Conservation (phyloP, 2,113 vertebrate genomes). For the Mionectes macconnelli region DNA sequence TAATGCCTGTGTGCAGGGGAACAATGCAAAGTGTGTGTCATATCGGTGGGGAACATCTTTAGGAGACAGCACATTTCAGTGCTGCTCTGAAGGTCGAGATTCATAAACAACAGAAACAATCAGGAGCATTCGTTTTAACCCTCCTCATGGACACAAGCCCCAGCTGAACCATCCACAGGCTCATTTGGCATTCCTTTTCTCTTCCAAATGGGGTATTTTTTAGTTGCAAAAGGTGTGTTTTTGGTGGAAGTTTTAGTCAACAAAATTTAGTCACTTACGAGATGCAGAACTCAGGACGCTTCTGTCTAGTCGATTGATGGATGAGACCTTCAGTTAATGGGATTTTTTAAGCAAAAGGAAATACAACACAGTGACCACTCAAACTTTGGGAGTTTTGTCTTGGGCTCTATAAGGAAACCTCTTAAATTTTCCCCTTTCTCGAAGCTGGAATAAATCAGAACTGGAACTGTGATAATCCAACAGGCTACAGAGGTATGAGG, state of each 20-base stretch:
- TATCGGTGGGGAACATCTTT: constrained; percentile 81
- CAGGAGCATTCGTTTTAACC: background rate
- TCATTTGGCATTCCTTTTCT: background rate
- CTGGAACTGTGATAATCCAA: background rate
- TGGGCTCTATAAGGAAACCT: background rate
- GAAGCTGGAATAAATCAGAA: background rate
- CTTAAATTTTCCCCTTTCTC: background rate
- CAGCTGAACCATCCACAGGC: background rate
- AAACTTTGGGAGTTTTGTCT: background rate
- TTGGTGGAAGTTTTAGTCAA: background rate
- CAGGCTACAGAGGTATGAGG: background rate
- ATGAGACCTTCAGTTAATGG: background rate
- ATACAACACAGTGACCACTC: background rate
- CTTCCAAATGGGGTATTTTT: background rate
- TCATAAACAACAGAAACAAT: constrained; percentile 70
- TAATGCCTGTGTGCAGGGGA: constrained; percentile 57
- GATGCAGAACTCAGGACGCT: background rate
- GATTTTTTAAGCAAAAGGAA: background rate
- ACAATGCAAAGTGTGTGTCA: constrained; percentile 71
- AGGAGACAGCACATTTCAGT: constrained; percentile 64
- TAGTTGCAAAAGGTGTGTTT: background rate
- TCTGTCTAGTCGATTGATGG: background rate
- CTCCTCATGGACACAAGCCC: background rate
- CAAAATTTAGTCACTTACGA: background rate
- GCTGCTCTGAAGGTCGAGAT: constrained; percentile 59